phyloP scores from a whole-genome alignment of 2,113 vertebrate species.

The Sander lucioperca region DNA sequence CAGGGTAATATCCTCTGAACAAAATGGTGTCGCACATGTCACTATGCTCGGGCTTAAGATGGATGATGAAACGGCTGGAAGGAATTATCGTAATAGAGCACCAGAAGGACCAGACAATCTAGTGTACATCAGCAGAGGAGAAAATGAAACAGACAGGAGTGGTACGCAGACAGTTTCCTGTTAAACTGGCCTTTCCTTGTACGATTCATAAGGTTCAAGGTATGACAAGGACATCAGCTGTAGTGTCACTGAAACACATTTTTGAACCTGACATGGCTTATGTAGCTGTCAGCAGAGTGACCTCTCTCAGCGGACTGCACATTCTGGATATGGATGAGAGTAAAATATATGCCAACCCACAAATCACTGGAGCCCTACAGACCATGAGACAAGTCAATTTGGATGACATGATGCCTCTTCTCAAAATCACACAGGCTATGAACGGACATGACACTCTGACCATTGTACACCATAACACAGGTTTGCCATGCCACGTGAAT shows the following conservation, averaged over 20 bases:
- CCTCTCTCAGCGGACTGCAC: too few species aligned
- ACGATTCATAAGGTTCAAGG: not conserved
- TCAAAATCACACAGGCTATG: not conserved
- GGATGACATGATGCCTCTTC: too few species aligned
- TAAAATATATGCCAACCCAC: too few species aligned
- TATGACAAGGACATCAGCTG: not conserved
- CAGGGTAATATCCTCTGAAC: not conserved
- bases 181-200: not conserved
- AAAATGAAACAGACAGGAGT: constrained; percentile 30
- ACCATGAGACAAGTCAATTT: too few species aligned
- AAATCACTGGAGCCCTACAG: too few species aligned
- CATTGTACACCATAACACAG: constrained; percentile 57
- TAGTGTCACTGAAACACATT: not conserved
- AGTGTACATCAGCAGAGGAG: constrained; percentile 46
- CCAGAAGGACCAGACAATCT: not conserved
- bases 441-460: constrained; percentile 11
- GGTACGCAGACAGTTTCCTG: not conserved
- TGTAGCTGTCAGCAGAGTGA: too few species aligned
- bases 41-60: constrained; percentile 43
- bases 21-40: not conserved
- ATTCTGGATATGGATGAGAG: too few species aligned
- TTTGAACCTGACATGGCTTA: too few species aligned
- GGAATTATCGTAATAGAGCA: not conserved
- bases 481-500: constrained; percentile 29
- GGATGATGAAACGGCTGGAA: constrained; percentile 27